phyloP scores from a whole-genome alignment of 1,140 invertebrate species.

The Probaryconus sp. region DNA sequence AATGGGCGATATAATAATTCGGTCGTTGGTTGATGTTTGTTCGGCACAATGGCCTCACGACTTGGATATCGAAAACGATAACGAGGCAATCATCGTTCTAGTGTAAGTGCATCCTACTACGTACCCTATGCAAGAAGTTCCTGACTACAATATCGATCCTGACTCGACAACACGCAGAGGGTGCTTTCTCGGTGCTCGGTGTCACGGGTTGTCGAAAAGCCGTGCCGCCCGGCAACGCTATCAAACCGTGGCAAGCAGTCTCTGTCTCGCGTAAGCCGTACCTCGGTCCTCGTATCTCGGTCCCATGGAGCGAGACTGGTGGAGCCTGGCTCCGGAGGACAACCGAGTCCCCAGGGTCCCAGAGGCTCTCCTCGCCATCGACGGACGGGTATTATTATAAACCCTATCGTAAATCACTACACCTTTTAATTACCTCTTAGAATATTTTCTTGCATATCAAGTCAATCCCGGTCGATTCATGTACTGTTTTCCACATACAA shows the following conservation, averaged over 20 bases:
- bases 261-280: conserved; percentile 28
- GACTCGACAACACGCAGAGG: conserved; percentile 35
- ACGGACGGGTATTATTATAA: conserved; percentile 79
- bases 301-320: conserved; percentile 81
- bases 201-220: conserved; percentile 59
- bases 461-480: too few species aligned
- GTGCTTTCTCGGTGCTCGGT: conserved; percentile 44
- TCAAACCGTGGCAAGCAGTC: conserved; percentile 66
- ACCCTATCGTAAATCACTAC: conserved; percentile 1
- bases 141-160: conserved; percentile 66
- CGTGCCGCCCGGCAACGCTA: conserved; percentile 71
- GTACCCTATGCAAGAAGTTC: conserved; percentile 41
- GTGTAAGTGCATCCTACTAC: conserved; percentile 29
- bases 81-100: conserved; percentile 25
- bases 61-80: conserved; percentile 9
- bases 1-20: too few species aligned
- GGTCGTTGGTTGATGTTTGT: too few species aligned
- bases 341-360: conserved; percentile 75
- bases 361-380: conserved; percentile 80
- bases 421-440: background rate
- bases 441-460: too few species aligned
- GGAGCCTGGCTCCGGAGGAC: conserved; percentile 80
- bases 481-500: too few species aligned
- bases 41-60: too few species aligned
- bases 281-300: conserved; percentile 19